phyloP scores from a whole-genome alignment of 2,888 invertebrate species.

The Scrobipalpa atriplicella region DNA sequence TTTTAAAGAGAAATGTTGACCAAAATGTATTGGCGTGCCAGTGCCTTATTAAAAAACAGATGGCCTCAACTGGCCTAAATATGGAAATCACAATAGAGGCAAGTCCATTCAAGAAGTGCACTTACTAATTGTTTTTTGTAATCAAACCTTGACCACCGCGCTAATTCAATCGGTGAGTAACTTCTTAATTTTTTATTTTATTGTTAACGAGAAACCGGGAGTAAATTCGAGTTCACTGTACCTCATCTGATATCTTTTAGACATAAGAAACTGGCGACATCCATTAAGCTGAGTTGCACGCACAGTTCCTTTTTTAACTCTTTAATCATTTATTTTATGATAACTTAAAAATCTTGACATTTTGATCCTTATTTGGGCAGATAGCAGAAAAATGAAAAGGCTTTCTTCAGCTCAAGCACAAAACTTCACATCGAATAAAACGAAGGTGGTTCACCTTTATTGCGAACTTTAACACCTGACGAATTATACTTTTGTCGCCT shows the following conservation, averaged over 20 bases:
- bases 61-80: constrained; percentile 9
- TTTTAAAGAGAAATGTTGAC: neutral
- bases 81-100: neutral
- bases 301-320: too few relatives aligned
- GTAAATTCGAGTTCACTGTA: too few relatives aligned
- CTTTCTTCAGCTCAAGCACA: constrained; percentile 10
- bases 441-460: constrained; percentile 21
- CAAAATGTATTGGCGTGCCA: neutral
- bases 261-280: neutral
- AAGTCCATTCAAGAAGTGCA: neutral
- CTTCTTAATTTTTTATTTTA: too few relatives aligned
- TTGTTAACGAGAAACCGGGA: too few relatives aligned
- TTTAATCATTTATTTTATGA: constrained; percentile 26
- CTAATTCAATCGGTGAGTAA: too few relatives aligned
- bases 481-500: constrained; percentile 1
- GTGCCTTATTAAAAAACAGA: neutral
- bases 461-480: constrained; percentile 18
- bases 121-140: neutral
- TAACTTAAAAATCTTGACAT: constrained; percentile 18
- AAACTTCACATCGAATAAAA: constrained; percentile 11
- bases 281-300: neutral
- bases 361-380: neutral
- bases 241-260: neutral
- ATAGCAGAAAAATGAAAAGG: neutral
- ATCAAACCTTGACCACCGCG: too few relatives aligned